Evolutionary conservation across 2,797 vertebrate species (phyloP).

Genomic region (Enteromius paludinosus): DNA sequence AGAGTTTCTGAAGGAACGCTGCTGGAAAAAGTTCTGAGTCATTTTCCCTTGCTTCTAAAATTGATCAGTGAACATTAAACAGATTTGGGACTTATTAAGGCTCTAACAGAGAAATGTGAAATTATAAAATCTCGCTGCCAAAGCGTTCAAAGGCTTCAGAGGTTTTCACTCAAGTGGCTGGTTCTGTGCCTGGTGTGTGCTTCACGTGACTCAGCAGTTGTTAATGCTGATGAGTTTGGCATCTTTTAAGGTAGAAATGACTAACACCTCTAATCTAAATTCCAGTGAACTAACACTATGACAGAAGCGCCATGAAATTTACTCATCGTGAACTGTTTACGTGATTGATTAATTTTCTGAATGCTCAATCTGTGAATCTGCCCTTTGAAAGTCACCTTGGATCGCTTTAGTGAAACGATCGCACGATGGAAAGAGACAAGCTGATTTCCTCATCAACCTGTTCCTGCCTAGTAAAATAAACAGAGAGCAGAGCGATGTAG

Average conservation of each 20-base stretch:
- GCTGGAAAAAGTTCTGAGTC: slow-evolving; percentile 48
- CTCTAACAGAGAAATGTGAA: slow-evolving; percentile 37
- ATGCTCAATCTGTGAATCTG: slow-evolving; percentile 37
- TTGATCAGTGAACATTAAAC: slow-evolving; percentile 31
- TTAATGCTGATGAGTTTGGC: slow-evolving; percentile 12
- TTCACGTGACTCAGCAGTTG: slow-evolving; percentile 27
- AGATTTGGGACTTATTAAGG: slow-evolving; percentile 44
- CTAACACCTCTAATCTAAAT: slow-evolving; percentile 46
- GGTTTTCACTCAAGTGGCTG: slow-evolving; percentile 24
- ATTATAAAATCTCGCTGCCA: slow-evolving; percentile 35
- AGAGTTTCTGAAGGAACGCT: slow-evolving; percentile 37
- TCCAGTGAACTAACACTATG: slow-evolving; percentile 24
- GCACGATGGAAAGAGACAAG: slow-evolving; percentile 12
- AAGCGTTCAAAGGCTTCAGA: slow-evolving; percentile 31
- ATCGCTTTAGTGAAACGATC: slow-evolving; percentile 29
- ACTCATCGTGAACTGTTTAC: slow-evolving; percentile 52
- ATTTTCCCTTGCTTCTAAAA: slow-evolving; percentile 39
- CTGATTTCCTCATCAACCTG: slow-evolving; percentile 28
- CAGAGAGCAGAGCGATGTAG: slow-evolving; percentile 2
- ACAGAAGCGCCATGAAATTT: slow-evolving; percentile 48
- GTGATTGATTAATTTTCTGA: slow-evolving; percentile 25
- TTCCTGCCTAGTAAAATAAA: slow-evolving; percentile 50
- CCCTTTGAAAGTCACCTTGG: slow-evolving; percentile 44
- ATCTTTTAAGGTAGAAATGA: slow-evolving; percentile 14
- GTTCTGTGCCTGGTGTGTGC: background rate